Evolutionary conservation across 2,113 vertebrate species (phyloP).

Genomic region (Dipodomys stephensi): DNA sequence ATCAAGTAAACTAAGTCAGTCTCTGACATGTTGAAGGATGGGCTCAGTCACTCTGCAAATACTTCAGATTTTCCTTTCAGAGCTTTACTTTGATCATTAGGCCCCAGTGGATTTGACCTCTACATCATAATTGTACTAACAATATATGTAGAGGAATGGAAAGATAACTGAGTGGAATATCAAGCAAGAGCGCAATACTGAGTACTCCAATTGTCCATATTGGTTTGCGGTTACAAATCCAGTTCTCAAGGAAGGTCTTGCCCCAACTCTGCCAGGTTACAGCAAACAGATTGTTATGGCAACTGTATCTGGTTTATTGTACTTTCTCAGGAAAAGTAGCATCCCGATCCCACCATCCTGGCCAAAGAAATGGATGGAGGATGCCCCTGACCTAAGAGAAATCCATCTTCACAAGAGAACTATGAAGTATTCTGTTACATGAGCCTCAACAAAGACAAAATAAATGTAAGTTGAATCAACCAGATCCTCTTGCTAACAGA

Average conservation of each 20-base stretch:
- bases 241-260: conserved; percentile 12
- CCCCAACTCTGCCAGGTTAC: not conserved
- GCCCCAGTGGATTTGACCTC: not conserved
- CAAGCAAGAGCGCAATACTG: not conserved
- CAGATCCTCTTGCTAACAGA: not conserved
- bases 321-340: not conserved
- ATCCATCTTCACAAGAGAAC: not conserved
- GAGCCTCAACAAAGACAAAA: not conserved
- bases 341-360: not conserved
- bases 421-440: not conserved
- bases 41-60: not conserved
- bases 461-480: not conserved
- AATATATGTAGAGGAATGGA: not conserved
- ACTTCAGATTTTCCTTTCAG: not conserved
- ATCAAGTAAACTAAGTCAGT: not conserved
- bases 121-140: not conserved
- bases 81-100: conserved; percentile 12
- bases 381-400: not conserved
- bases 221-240: not conserved
- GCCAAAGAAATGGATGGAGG: not conserved
- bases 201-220: not conserved
- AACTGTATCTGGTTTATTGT: not conserved
- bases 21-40: not conserved
- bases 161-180: not conserved
- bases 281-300: not conserved